Evolutionary conservation across 2,113 vertebrate genomes (phyloP).

Genomic region (Heloderma charlesbogerti): DNA sequence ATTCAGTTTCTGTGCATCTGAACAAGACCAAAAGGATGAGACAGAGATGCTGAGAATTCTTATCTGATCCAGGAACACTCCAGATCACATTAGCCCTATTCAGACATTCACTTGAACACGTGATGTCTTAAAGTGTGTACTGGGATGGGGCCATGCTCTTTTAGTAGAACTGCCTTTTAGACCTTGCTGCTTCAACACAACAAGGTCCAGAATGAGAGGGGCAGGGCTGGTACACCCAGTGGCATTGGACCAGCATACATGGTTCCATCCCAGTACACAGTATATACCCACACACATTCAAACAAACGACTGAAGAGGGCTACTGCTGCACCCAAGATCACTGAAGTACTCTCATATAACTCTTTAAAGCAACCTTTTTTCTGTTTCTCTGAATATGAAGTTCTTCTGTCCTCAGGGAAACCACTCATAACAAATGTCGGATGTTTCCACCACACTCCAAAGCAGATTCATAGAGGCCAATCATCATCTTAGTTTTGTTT

Average conservation of each 20-base stretch:
- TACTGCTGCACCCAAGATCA: background rate
- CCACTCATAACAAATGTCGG: background rate
- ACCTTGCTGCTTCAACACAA: too few species aligned
- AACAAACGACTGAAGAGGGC: too few species aligned
- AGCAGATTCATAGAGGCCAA: background rate
- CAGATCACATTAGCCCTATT: background rate
- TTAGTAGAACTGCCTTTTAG: too few species aligned
- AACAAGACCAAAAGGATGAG: background rate
- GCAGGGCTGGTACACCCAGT: too few species aligned
- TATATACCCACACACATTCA: too few species aligned
- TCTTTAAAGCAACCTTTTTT: background rate
- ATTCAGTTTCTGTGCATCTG: background rate
- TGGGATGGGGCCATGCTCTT: too few species aligned
- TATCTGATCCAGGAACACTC: background rate
- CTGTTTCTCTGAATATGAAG: background rate
- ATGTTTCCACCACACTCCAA: background rate
- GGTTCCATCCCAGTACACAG: too few species aligned
- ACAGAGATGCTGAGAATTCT: background rate
- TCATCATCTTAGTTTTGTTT: background rate
- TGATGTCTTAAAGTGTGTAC: too few species aligned
- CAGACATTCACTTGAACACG: background rate
- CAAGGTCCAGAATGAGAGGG: too few species aligned
- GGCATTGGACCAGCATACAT: too few species aligned
- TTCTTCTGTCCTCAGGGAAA: background rate
- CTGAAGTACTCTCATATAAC: background rate